A percentile compares a stretch with the other conserved stretches of the same genome.
These are phyloP conservation scores for Ctenoplectra terminalis DNA, from an alignment of 1,140 invertebrate species.

Conservation along the genomic window DNA sequence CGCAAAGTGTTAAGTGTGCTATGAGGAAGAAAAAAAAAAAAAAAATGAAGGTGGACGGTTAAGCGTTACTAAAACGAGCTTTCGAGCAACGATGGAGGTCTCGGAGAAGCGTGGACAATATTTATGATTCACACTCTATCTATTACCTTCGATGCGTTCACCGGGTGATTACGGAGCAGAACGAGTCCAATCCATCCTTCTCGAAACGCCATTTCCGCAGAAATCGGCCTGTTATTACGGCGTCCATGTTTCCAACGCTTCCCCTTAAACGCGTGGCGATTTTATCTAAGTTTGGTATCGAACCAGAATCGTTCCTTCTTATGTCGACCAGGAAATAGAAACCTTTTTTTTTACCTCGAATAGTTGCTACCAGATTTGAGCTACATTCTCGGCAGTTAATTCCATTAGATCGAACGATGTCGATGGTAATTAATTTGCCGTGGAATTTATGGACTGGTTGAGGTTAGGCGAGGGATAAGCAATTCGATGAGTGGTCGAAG, in stretches of 20 bases:
- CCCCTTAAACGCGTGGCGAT: slow-evolving; percentile 1
- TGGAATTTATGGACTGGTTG: background rate
- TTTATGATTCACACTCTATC: slow-evolving; percentile 35
- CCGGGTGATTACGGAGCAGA: slow-evolving; percentile 9
- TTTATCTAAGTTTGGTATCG: slow-evolving; percentile 29
- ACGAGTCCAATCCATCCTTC: slow-evolving; percentile 9
- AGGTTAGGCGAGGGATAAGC: no score
- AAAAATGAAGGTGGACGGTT: no score
- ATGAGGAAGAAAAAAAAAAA: background rate
- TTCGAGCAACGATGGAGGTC: slow-evolving; percentile 24
- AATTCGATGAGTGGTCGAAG: no score
- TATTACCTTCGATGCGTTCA: slow-evolving; percentile 3
- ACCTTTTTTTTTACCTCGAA: background rate
- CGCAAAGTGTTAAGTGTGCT: slow-evolving; percentile 23
- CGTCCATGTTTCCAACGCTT: background rate
- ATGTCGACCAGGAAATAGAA: slow-evolving; percentile 9
- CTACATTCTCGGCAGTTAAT: background rate
- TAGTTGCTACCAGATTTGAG: background rate
- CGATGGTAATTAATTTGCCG: background rate
- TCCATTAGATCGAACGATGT: background rate
- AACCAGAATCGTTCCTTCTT: background rate
- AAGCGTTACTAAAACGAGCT: slow-evolving; percentile 30
- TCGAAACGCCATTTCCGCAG: slow-evolving; percentile 6
- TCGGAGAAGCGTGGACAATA: background rate
- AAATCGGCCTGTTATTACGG: slow-evolving; percentile 33